Base-by-base conservation (phyloP, 2,113 vertebrate species). In the Prietella phreatophila region DNA sequence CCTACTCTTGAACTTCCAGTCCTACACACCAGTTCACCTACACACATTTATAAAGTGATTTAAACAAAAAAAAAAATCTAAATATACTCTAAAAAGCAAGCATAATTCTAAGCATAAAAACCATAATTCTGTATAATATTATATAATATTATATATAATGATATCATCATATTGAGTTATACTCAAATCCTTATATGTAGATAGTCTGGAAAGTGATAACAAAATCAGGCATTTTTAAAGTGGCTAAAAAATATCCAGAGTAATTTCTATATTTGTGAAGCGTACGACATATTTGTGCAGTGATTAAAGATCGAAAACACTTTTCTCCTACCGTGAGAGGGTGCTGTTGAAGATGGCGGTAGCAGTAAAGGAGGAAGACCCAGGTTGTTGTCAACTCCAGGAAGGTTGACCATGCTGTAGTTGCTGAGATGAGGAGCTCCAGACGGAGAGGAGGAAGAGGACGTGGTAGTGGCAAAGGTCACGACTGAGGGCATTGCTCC, bases 341-440 rank as follows among this genome's bases (percentile, higher is more conserved):
- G 95, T 89, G 97, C 94, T 91, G 96, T 96, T 88, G 97, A 96
- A 83, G 96, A 96, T 9, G 97, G 94, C 85, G 97, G 96, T 92
- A 99, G 95, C 94, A 98, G 97, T 88, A 99, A 93, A 53, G 97
- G 94, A 92, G 98, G 97, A 93, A 99, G 97, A 88, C 97, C 96
- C 85, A 99, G 94, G 81, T 95, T 96, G 91, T 96, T 96, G 85
- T 97, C 96, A 56, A 96, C 95, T 92, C 95, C 96, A 36, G 97
- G 96, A 91, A 99, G 96, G 92, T 97, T 97, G 92, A 98, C 97
- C 92, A 99, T 96, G 92, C 96, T 97, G 94, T 99, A 99, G 84
- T 97, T 96, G 92, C 97, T 97, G 93, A 99, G 96, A 93, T 99
- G 97, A 91, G 98, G 96, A 58, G 96, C 95, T 87, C 93, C 94